These are phyloP conservation scores for Ephialtes manifestator DNA, from an alignment of 2,888 invertebrate species.

Conservation along the genomic window DNA sequence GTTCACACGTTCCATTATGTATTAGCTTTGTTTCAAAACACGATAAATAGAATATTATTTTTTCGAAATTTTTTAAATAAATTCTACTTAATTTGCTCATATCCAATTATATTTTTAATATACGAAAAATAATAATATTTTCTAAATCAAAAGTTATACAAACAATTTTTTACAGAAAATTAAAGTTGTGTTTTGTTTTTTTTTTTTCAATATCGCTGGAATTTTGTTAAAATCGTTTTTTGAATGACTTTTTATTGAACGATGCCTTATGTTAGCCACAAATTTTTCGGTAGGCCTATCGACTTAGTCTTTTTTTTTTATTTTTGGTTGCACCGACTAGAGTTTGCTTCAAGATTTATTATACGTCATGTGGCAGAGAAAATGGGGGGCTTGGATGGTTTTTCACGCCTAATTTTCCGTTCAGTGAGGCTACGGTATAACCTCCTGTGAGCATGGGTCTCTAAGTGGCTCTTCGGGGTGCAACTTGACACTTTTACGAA, in stretches of 20 bases:
- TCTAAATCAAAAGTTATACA: no score
- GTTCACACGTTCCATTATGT: constrained; percentile 13
- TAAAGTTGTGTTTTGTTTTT: not conserved
- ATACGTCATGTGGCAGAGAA: constrained; percentile 66
- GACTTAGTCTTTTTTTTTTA: constrained; percentile 42
- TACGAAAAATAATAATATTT: no score
- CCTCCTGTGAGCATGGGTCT: constrained; percentile 56
- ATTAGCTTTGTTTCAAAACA: not conserved
- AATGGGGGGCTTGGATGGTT: not conserved
- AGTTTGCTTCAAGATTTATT: constrained; percentile 70
- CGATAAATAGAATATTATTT: not conserved
- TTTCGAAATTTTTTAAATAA: no score
- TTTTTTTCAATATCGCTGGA: not conserved
- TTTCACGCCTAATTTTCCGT: constrained; percentile 15
- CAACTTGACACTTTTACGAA: constrained; percentile 71
- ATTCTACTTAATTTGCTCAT: no score
- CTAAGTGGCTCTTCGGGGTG: constrained; percentile 69
- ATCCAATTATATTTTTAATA: no score
- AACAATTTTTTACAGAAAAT: no score
- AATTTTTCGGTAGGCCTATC: not conserved
- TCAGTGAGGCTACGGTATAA: constrained; percentile 12
- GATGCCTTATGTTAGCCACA: not conserved
- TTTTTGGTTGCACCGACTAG: constrained; percentile 58
- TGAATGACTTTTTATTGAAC: not conserved
- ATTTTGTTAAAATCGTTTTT: not conserved